These are phyloP conservation scores for Parauchenoglanis punctatus DNA, from an alignment of 2,797 vertebrate genomes.

Conservation along the genomic window DNA sequence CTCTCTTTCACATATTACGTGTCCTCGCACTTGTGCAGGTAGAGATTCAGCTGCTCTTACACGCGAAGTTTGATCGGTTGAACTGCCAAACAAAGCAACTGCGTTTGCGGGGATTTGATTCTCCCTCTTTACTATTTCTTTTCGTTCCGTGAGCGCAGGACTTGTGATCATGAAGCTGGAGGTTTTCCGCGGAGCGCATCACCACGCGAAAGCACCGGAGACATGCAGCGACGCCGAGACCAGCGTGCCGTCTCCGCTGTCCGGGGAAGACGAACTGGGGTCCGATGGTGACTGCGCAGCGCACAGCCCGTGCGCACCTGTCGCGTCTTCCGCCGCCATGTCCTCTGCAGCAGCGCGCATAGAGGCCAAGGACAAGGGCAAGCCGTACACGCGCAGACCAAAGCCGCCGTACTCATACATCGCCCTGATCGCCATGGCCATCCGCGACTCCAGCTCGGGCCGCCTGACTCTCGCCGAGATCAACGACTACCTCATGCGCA, in stretches of 20 bases:
- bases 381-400: slow-evolving; percentile 90
- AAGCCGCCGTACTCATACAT: slow-evolving; percentile 97
- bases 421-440: slow-evolving; percentile 96
- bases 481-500: slow-evolving; percentile 95
- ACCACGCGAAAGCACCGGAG: slow-evolving; percentile 72
- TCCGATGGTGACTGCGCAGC: slow-evolving; percentile 92
- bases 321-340: slow-evolving; percentile 10
- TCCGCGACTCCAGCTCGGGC: slow-evolving; percentile 87
- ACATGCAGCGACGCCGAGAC: slow-evolving; percentile 75
- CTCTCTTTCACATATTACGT: slow-evolving; percentile 9
- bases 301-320: slow-evolving; percentile 80
- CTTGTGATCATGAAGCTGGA: slow-evolving; percentile 83
- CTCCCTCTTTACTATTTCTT: neutral
- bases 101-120: neutral
- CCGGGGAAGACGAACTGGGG: slow-evolving; percentile 86
- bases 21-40: slow-evolving; percentile 25
- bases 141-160: neutral
- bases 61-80: neutral
- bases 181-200: slow-evolving; percentile 77
- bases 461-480: slow-evolving; percentile 94
- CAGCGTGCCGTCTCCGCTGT: slow-evolving; percentile 74
- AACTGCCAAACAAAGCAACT: neutral
- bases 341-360: slow-evolving; percentile 20
- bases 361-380: slow-evolving; percentile 71
- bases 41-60: neutral